phyloP scores from a whole-genome alignment of 2,888 invertebrate species.

The Cephonodes hylas region DNA sequence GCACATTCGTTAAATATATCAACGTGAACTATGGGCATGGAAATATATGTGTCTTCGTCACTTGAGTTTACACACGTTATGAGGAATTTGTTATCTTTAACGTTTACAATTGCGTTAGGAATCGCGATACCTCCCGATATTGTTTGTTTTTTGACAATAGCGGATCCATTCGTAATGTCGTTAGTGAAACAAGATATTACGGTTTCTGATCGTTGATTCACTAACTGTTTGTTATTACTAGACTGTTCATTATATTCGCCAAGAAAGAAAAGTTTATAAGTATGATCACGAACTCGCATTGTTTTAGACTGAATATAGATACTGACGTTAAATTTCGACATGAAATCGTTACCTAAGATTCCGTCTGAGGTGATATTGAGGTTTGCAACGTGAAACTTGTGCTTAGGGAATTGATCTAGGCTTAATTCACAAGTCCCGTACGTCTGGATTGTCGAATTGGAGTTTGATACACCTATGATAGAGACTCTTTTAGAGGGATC shows the following conservation, averaged over 20 bases:
- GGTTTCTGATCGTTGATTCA: constrained; percentile 28
- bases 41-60: constrained; percentile 1
- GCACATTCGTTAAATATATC: background rate
- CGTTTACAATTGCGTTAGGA: constrained; percentile 27
- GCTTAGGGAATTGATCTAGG: constrained; percentile 28
- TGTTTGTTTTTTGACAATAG: constrained; percentile 29
- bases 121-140: constrained; percentile 25
- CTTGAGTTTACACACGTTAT: constrained; percentile 7
- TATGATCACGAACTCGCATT: constrained; percentile 27
- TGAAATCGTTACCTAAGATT: constrained; percentile 36
- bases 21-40: background rate
- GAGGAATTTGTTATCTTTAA: constrained; percentile 24
- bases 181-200: constrained; percentile 27
- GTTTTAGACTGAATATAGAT: constrained; percentile 35
- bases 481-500: constrained; percentile 26
- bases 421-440: constrained; percentile 16
- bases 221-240: constrained; percentile 17
- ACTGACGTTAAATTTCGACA: constrained; percentile 33
- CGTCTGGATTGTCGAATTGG: background rate
- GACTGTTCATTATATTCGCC: constrained; percentile 15
- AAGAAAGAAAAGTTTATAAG: constrained; percentile 27
- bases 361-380: constrained; percentile 31
- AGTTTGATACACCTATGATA: constrained; percentile 32
- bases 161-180: constrained; percentile 20
- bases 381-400: constrained; percentile 31